Evolutionary conservation across 2,113 vertebrate genomes (phyloP).

Genomic region (rat (Rattus norvegicus)): GRCr8 NC_086038.1:11565501-11566000

Average conservation of each 20-base stretch:
- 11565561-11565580: constrained; percentile 81
- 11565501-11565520: neutral
- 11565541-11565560: constrained; percentile 62
- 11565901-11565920: too few relatives aligned
- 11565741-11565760: neutral
- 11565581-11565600: neutral
- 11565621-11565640: neutral
- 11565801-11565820: neutral
- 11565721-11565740: neutral
- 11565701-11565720: constrained; percentile 66
- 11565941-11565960: neutral
- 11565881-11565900: neutral
- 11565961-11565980: rapidly evolving
- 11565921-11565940: rapidly evolving
- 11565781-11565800: too few relatives aligned
- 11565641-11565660: neutral
- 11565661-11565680: neutral
- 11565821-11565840: neutral
- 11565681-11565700: constrained; percentile 2
- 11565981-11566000: rapidly evolving
- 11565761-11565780: neutral
- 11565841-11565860: neutral
- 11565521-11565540: neutral
- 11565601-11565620: rapidly evolving
- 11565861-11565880: neutral